Percentiles rank a stretch among this genome's conserved stretches.
Conservation (phyloP, 2,888 invertebrate species). For the Ophraella communa region DNA sequence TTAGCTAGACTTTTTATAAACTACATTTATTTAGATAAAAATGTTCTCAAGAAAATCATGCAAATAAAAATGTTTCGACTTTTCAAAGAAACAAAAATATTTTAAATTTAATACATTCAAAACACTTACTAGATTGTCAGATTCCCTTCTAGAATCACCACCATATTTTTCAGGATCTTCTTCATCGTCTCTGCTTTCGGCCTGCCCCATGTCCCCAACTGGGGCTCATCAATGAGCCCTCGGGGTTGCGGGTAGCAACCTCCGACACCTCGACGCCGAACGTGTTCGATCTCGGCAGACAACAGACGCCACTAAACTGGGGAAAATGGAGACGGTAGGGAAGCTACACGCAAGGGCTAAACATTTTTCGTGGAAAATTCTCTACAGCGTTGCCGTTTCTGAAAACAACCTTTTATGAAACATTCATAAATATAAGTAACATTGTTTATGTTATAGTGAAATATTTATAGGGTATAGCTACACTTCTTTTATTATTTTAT, state of each 20-base stretch:
- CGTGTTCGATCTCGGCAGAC: conserved; percentile 18
- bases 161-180: conserved; percentile 63
- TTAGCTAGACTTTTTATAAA: too few relatives aligned
- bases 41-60: too few relatives aligned
- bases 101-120: too few relatives aligned
- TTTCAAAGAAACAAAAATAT: too few relatives aligned
- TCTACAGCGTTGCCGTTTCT: conserved; percentile 2
- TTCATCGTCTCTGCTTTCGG: conserved; percentile 64
- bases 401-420: too few relatives aligned
- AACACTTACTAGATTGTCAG: conserved; percentile 65
- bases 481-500: too few relatives aligned
- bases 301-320: conserved; percentile 25
- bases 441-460: too few relatives aligned
- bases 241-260: conserved; percentile 30
- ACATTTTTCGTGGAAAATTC: background rate
- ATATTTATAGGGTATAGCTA: too few relatives aligned
- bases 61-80: too few relatives aligned
- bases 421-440: too few relatives aligned
- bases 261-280: conserved; percentile 26
- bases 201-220: conserved; percentile 66
- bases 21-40: too few relatives aligned
- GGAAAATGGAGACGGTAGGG: background rate
- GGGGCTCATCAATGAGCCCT: conserved; percentile 63
- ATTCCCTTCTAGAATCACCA: conserved; percentile 59
- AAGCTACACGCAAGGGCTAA: conserved; percentile 10